phyloP scores from a whole-genome alignment of 2,888 invertebrate species.

The Oscheius sp. region DNA sequence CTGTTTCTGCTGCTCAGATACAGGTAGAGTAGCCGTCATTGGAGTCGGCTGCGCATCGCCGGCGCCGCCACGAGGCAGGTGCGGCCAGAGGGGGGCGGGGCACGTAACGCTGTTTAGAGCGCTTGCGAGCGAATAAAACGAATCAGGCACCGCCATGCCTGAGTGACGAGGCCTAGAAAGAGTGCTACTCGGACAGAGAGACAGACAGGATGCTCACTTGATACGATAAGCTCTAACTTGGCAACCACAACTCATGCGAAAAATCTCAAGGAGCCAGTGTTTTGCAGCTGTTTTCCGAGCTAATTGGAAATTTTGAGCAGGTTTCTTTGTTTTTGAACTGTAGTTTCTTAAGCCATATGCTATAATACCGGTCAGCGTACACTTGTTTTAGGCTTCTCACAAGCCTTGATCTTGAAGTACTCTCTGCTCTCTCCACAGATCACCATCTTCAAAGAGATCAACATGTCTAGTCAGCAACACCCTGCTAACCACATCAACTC shows the following conservation, averaged over 20 bases:
- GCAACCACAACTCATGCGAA: too few species aligned
- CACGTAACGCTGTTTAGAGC: constrained; percentile 44
- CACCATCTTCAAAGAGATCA: constrained; percentile 18
- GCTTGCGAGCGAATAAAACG: constrained; percentile 40
- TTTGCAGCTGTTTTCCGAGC: background rate
- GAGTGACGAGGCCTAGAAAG: constrained; percentile 31
- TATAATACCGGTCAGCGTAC: too few species aligned
- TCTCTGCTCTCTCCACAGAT: background rate
- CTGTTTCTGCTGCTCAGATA: constrained; percentile 19
- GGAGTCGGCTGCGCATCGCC: constrained; percentile 36
- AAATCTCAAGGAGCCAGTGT: too few species aligned
- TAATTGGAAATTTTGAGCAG: background rate
- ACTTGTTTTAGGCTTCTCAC: too few species aligned
- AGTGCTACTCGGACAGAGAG: constrained; percentile 30
- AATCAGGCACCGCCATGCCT: constrained; percentile 39
- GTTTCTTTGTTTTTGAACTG: too few species aligned
- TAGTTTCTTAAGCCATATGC: too few species aligned
- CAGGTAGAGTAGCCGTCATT: constrained; percentile 31
- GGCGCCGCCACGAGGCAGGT: constrained; percentile 39
- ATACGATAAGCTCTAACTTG: constrained; percentile 22
- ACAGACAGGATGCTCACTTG: constrained; percentile 28
- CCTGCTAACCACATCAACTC: constrained; percentile 9
- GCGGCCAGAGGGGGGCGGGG: constrained; percentile 40
- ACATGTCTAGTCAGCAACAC: background rate
- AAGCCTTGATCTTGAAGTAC: too few species aligned